These are phyloP conservation scores for Nanger granti DNA, from an alignment of 2,113 vertebrate species.

Conservation along the genomic window DNA sequence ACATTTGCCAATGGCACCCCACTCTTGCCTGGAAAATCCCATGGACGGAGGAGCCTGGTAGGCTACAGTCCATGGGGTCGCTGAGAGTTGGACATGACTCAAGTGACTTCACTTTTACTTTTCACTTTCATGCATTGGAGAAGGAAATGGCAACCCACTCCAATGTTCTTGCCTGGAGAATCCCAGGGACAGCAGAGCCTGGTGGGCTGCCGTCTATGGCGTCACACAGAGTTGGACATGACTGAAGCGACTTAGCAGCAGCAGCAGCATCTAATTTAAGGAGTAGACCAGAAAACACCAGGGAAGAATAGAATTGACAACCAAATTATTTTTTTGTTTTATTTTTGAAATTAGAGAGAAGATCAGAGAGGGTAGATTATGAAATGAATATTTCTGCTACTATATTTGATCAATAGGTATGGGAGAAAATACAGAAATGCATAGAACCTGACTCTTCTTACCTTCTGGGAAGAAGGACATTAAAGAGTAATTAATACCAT, in stretches of 20 bases:
- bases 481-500: background rate
- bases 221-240: too few relatives aligned
- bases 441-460: background rate
- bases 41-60: too few relatives aligned
- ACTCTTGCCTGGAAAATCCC: too few relatives aligned
- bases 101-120: too few relatives aligned
- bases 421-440: background rate
- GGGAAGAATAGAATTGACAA: background rate
- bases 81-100: too few relatives aligned
- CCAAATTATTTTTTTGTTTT: slow-evolving; percentile 34
- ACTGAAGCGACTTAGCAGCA: too few relatives aligned
- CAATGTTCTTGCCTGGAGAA: too few relatives aligned
- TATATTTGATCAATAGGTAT: background rate
- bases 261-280: background rate
- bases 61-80: too few relatives aligned
- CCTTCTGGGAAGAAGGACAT: background rate
- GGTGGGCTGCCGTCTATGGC: too few relatives aligned
- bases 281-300: slow-evolving; percentile 7
- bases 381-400: background rate
- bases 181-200: too few relatives aligned
- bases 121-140: too few relatives aligned
- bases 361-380: background rate
- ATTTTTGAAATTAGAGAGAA: slow-evolving; percentile 39
- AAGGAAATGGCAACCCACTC: too few relatives aligned
- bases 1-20: background rate